Evolutionary conservation across 2,888 invertebrate genomes (phyloP).

Genomic region (Drosophila formosana): DNA sequence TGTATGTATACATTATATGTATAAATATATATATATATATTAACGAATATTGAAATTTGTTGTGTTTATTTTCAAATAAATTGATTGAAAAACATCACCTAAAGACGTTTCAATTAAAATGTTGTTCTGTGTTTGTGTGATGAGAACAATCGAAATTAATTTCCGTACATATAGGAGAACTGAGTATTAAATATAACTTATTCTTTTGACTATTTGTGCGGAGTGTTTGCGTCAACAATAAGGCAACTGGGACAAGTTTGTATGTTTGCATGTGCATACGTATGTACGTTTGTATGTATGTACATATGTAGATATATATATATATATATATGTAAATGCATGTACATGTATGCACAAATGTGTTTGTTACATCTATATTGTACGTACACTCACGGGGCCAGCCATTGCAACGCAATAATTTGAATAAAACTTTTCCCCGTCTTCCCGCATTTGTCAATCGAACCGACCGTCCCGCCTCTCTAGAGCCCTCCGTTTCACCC

Average conservation of each 20-base stretch:
- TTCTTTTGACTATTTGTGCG: neutral
- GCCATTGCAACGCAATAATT: conserved; percentile 22
- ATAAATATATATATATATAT: no score
- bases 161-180: no score
- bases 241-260: conserved; percentile 18
- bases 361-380: neutral
- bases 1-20: no score
- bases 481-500: neutral
- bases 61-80: no score
- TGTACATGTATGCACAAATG: conserved; percentile 14
- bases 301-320: neutral
- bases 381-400: conserved; percentile 10
- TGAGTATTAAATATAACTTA: neutral
- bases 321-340: conserved; percentile 10
- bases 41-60: no score
- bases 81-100: no score
- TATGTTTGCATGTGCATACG: neutral
- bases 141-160: no score
- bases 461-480: neutral
- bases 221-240: conserved; percentile 11
- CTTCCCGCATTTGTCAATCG: neutral
- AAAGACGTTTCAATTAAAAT: no score
- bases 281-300: conserved; percentile 3
- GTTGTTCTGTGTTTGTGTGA: no score
- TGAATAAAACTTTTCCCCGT: conserved; percentile 6